Conservation (phyloP, 2,113 vertebrate genomes). For the Mystacornis crossleyi region DNA sequence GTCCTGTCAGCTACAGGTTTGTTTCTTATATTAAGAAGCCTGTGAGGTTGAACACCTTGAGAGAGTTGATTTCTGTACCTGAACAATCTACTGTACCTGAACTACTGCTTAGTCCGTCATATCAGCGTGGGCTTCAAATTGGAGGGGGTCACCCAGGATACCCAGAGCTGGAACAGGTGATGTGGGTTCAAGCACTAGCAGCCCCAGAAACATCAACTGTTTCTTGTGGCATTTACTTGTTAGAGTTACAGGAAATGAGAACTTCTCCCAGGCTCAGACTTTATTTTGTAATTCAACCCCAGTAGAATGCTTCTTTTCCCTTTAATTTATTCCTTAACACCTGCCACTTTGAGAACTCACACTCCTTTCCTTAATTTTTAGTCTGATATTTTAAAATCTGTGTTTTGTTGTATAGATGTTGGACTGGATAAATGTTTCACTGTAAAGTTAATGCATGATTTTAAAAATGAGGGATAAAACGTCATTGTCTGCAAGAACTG, state of each 20-base stretch:
- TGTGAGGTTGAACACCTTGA: neutral
- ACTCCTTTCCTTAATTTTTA: neutral
- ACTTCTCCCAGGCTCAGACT: neutral
- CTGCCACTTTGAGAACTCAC: neutral
- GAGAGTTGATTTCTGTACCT: neutral
- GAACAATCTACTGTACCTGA: too few species aligned
- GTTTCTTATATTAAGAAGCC: constrained; percentile 60
- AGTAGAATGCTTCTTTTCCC: neutral
- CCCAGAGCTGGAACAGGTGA: neutral
- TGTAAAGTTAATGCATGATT: neutral
- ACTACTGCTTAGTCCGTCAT: neutral
- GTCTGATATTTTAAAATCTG: neutral
- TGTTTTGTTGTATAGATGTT: neutral
- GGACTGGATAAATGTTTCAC: neutral
- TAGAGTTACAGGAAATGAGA: neutral
- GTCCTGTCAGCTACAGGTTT: neutral
- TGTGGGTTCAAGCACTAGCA: neutral
- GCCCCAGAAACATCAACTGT: neutral
- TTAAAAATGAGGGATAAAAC: neutral
- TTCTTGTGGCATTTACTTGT: neutral
- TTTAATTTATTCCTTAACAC: constrained; percentile 13
- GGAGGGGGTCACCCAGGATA: neutral
- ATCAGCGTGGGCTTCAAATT: neutral
- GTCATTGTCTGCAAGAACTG: neutral
- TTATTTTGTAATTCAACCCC: neutral